Evolutionary conservation across 2,888 invertebrate species (phyloP), one percentile per base, ranked within the genome.

Genomic region (Mythimna loreyi): DNA sequence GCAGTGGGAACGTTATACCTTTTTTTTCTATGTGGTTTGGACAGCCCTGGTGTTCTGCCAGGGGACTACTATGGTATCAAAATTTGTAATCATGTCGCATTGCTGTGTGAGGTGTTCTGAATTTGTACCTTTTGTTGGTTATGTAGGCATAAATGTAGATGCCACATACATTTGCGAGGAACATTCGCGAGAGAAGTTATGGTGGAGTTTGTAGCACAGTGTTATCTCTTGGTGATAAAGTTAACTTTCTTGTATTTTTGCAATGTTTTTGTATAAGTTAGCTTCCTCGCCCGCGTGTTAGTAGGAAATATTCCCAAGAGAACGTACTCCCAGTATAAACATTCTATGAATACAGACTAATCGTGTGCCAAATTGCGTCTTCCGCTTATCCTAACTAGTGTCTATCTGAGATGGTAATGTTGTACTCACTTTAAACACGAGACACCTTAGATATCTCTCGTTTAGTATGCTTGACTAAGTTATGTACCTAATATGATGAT

Each of bases 41-140:
- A 21, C 55, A 55, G 33, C 55, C 55, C 55, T 55, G 53, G 45
- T 64, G 43, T 55, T n/a, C n/a, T n/a, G n/a, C n/a, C 25, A 1
- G 21, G 47, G 28, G n/a, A 28, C 49, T 25, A 25, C 53, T 67
- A 5, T 33, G 28, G 11, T 53, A 62, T 64, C 57, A 76, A 52
- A 50, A 72, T 78, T 76, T 76, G 64, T 72, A 70, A 70, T 59
- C 53, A 47, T 45, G 55, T 58, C 58, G 33, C 56, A 55, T 76
- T 55, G 58, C 30, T 66, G 33, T 3, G 45, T 25, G 28, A 74
- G 53, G 40, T 47, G 47, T 30, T 19, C 19, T 49, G 16, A 47
- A 65, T 63, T 62, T 55, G 30, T 40, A 52, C 43, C 43, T 50
- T 67, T 72, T 74, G 50, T 65, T 63, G 49, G 58, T 56, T 56